A percentile compares a stretch with the other conserved stretches of the same genome.
phyloP scores from a whole-genome alignment of 2,888 invertebrate genomes.

The Onthophagus sagittarius region DNA sequence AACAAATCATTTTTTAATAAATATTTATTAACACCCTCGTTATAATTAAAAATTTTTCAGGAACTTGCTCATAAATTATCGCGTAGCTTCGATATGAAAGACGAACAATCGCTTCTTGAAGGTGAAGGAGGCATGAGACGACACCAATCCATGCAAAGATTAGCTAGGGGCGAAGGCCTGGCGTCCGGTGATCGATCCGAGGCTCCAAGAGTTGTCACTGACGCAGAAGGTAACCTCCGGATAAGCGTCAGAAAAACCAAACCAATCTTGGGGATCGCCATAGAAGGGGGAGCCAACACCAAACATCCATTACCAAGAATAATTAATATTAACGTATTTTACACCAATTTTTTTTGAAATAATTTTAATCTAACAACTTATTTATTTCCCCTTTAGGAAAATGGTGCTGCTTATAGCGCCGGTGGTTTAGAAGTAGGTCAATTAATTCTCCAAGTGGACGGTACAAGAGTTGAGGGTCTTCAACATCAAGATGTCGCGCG shows the following conservation, averaged over 20 bases:
- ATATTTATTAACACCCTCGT: not conserved
- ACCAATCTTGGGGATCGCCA: conserved; percentile 92
- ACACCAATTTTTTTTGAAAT: not conserved
- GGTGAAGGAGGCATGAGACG: conserved; percentile 60
- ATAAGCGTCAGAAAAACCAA: conserved; percentile 90
- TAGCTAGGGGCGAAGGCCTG: conserved; percentile 58
- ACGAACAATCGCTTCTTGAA: conserved; percentile 70
- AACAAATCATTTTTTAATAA: not conserved
- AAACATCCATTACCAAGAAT: conserved; percentile 92
- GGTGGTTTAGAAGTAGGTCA: conserved; percentile 93
- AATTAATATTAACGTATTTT: conserved; percentile 90
- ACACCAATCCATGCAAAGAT: conserved; percentile 74
- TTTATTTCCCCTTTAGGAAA: conserved; percentile 64
- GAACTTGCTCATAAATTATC: conserved; percentile 84
- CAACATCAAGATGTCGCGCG: conserved; percentile 89
- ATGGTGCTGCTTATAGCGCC: conserved; percentile 89
- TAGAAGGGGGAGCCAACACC: conserved; percentile 96
- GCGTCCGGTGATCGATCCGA: conserved; percentile 34
- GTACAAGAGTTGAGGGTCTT: conserved; percentile 72
- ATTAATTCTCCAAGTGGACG: conserved; percentile 82
- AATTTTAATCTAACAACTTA: not conserved
- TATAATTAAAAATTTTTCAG: conserved; percentile 48
- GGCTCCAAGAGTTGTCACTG: conserved; percentile 66
- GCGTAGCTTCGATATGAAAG: conserved; percentile 85
- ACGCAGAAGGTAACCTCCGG: conserved; percentile 83